Evolutionary conservation across 2,888 invertebrate species (phyloP).

Genomic region (Oscheius sp.): DNA sequence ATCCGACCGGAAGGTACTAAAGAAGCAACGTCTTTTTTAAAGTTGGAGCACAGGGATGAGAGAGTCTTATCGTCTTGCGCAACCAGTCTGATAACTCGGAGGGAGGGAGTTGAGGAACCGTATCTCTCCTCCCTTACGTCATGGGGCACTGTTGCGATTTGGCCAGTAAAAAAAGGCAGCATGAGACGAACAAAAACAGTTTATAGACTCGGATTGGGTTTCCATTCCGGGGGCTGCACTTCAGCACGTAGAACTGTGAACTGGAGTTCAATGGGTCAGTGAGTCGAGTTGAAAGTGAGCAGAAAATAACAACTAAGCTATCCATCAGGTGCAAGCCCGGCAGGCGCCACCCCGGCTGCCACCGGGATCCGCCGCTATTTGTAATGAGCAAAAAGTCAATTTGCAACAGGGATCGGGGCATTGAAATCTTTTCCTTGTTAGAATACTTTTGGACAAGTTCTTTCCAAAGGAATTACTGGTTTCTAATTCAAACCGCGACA

Average conservation of each 20-base stretch:
- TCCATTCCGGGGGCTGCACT: too few species aligned
- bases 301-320: constrained; percentile 31
- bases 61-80: constrained; percentile 6
- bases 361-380: neutral
- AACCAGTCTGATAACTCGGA: neutral
- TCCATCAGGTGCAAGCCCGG: constrained; percentile 25
- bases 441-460: too few species aligned
- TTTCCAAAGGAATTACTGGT: too few species aligned
- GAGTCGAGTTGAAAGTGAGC: too few species aligned
- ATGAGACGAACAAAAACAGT: too few species aligned
- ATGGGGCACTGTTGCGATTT: too few species aligned
- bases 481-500: too few species aligned
- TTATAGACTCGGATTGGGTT: too few species aligned
- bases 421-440: neutral
- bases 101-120: neutral
- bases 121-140: too few species aligned
- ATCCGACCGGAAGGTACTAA: constrained; percentile 12
- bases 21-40: neutral
- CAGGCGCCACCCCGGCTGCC: constrained; percentile 29
- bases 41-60: neutral
- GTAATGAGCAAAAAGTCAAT: constrained; percentile 18
- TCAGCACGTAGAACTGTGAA: too few species aligned
- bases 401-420: constrained; percentile 24
- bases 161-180: too few species aligned
- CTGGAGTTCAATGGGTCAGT: too few species aligned